Evolutionary conservation across 2,888 invertebrate species (phyloP).

Genomic region (Drosophila pseudotakahashii): DNA sequence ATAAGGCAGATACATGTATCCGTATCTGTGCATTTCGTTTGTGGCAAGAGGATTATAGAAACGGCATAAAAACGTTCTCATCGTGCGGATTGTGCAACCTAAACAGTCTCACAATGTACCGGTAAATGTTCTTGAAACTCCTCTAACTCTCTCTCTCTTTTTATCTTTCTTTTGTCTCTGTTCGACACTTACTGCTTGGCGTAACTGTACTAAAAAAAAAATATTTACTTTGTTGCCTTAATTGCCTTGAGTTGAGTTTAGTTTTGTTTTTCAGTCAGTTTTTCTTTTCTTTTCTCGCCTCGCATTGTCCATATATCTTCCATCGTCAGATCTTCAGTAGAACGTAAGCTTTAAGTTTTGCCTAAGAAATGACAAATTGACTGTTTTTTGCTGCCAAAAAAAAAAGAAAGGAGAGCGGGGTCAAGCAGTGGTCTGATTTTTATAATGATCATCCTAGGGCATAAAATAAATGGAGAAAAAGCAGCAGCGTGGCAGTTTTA

Average conservation of each 20-base stretch:
- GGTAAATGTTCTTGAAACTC: conserved; percentile 62
- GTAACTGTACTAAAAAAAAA: conserved; percentile 21
- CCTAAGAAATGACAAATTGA: conserved; percentile 38
- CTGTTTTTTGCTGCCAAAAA: conserved; percentile 58
- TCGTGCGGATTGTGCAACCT: conserved; percentile 78
- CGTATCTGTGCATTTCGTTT: conserved; percentile 43
- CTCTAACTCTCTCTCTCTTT: conserved; percentile 19
- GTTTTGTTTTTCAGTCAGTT: conserved; percentile 2
- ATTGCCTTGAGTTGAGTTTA: conserved; percentile 23
- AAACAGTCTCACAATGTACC: conserved; percentile 77
- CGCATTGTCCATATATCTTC: conserved; percentile 26
- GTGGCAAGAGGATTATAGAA: conserved; percentile 57
- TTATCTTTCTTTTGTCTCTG: conserved; percentile 18
- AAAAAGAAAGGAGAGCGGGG: not conserved
- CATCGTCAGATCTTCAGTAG: conserved; percentile 27
- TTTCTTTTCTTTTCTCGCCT: conserved; percentile 33
- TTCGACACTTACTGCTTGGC: conserved; percentile 28
- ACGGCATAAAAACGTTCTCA: conserved; percentile 77
- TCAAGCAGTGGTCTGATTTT: conserved; percentile 26
- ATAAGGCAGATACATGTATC: conserved; percentile 29
- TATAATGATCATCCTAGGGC: conserved; percentile 15
- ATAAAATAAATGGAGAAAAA: conserved; percentile 6
- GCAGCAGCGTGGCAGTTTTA: conserved; percentile 24
- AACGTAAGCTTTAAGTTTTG: conserved; percentile 49
- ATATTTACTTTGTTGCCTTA: conserved; percentile 14